Evolutionary conservation across 2,888 invertebrate species (phyloP).

Genomic region (Phalera bucephala): DNA sequence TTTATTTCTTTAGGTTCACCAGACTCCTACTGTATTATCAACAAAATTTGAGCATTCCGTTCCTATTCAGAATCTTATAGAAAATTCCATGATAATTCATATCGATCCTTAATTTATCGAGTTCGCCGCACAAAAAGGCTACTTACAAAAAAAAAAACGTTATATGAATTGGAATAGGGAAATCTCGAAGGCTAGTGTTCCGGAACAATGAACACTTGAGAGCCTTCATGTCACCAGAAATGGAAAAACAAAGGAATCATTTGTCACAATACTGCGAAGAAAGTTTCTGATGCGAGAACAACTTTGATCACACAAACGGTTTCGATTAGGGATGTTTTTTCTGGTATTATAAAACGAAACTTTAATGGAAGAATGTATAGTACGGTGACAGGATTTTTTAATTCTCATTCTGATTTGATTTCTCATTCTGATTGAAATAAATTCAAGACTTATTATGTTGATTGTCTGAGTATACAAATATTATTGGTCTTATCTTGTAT

Average conservation of each 20-base stretch:
- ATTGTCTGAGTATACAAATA: no score
- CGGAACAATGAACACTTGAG: slow-evolving; percentile 38
- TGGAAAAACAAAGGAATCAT: slow-evolving; percentile 43
- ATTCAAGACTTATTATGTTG: no score
- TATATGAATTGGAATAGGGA: slow-evolving; percentile 30
- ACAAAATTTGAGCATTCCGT: no score
- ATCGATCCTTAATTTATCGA: slow-evolving; percentile 26
- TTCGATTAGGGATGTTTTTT: slow-evolving; percentile 11
- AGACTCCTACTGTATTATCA: no score
- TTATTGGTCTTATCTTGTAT: no score
- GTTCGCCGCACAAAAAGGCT: slow-evolving; percentile 22
- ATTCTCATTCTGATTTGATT: no score
- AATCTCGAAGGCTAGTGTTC: slow-evolving; percentile 34
- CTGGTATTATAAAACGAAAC: no score
- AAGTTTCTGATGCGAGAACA: slow-evolving; percentile 18
- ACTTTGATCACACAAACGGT: slow-evolving; percentile 17
- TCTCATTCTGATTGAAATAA: no score
- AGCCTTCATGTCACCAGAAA: slow-evolving; percentile 31
- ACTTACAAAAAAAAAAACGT: slow-evolving; percentile 27
- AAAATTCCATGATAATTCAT: slow-evolving; percentile 4
- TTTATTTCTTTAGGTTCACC: no score
- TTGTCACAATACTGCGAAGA: slow-evolving; percentile 35
- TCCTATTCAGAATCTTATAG: no score
- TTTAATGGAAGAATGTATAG: no score
- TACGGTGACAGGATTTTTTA: no score